These are phyloP conservation scores for Phyllostomus discolor DNA, from an alignment of 2,113 vertebrate species.

Conservation along the genomic window DNA sequence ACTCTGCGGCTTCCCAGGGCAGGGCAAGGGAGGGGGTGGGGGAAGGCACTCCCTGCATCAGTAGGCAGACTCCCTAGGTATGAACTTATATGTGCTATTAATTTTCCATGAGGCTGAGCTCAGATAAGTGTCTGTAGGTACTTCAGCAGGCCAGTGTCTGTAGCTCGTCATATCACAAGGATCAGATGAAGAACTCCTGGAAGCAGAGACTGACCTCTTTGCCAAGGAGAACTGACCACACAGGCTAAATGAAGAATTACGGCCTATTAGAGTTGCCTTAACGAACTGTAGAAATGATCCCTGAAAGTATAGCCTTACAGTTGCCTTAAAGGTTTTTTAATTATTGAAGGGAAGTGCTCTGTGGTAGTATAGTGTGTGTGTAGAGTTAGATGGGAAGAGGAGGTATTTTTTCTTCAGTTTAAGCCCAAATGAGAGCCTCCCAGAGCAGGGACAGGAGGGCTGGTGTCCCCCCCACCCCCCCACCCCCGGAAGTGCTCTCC, in stretches of 20 bases:
- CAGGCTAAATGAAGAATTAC: not conserved
- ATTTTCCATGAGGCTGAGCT: not conserved
- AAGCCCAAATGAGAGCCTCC: not conserved
- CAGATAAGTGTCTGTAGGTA: not conserved
- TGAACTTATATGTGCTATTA: rapidly evolving
- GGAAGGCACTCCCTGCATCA: rapidly evolving
- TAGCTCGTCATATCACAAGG: not conserved
- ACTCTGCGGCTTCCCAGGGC: not conserved
- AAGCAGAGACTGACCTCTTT: not conserved
- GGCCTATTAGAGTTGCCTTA: not conserved
- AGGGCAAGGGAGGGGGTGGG: no score
- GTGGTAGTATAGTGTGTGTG: not conserved
- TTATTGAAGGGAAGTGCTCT: no score
- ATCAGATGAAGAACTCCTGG: not conserved
- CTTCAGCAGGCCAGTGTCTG: not conserved
- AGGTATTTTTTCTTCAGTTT: not conserved
- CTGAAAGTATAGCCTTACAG: not conserved
- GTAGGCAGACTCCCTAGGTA: not conserved
- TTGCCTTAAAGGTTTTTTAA: not conserved
- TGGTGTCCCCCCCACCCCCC: no score
- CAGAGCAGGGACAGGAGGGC: not conserved
- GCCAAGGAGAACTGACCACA: not conserved
- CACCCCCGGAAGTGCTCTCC: no score
- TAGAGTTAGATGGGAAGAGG: not conserved
- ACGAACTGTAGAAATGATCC: no score